phyloP scores from a whole-genome alignment of 2,113 vertebrate species.

The Paradisaea rubra region DNA sequence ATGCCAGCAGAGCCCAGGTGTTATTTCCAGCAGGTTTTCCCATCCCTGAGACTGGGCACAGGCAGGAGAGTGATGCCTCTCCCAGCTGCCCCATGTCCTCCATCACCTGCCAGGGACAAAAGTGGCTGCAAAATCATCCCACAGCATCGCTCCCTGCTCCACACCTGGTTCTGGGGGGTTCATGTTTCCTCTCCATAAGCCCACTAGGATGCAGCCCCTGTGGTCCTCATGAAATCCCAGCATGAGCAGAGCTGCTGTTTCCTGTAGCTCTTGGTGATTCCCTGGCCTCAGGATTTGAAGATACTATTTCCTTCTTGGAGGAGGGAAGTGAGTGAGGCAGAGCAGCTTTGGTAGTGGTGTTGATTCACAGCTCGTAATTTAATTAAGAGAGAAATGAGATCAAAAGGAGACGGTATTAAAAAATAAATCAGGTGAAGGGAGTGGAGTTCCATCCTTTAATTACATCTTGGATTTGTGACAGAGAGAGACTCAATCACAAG shows the following conservation, averaged over 20 bases:
- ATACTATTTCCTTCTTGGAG: background rate
- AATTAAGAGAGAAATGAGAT: slow-evolving; percentile 21
- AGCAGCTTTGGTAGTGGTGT: background rate
- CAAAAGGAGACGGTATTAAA: slow-evolving; percentile 26
- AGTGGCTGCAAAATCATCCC: background rate
- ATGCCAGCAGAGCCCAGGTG: background rate
- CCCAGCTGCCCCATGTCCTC: background rate
- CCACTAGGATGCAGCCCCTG: background rate
- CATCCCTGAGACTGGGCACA: fast-evolving
- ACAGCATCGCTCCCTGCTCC: background rate
- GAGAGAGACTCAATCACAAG: background rate
- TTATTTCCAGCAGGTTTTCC: background rate
- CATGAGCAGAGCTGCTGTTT: background rate
- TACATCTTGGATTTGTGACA: background rate
- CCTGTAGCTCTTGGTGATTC: fast-evolving
- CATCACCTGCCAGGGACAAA: background rate
- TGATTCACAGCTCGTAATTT: background rate
- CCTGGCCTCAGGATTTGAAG: background rate
- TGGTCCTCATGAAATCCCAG: background rate
- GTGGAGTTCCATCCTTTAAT: slow-evolving; percentile 25
- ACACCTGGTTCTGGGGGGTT: no score
- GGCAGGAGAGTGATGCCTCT: background rate
- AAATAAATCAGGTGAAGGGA: slow-evolving; percentile 36
- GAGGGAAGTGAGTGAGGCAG: background rate
- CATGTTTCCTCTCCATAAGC: fast-evolving